Conservation (phyloP, 2,113 vertebrate species). For the Noctilio leporinus region DNA sequence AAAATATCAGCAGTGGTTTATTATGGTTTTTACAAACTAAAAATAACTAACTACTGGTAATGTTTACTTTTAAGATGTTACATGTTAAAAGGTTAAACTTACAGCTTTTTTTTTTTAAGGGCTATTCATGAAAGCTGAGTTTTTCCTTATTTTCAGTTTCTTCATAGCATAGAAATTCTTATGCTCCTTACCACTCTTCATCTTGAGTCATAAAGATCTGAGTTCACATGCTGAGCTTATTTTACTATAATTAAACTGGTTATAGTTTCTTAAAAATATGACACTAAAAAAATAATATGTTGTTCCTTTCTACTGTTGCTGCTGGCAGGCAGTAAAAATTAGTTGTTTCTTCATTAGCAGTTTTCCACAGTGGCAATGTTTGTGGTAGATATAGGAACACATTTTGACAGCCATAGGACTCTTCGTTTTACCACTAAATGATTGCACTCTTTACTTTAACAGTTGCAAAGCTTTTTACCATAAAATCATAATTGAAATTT, state of each 20-base stretch:
- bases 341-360: neutral
- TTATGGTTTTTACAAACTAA: constrained; percentile 51
- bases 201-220: neutral
- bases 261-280: constrained; percentile 7
- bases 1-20: neutral
- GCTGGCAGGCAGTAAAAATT: neutral
- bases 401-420: neutral
- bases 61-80: constrained; percentile 30
- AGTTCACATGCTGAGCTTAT: neutral
- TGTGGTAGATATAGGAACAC: neutral
- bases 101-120: constrained; percentile 56
- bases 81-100: constrained; percentile 62
- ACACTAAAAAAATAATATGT: neutral
- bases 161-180: neutral
- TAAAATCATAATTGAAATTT: constrained; percentile 45
- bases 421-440: constrained; percentile 28
- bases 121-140: constrained; percentile 55
- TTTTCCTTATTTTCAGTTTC: constrained; percentile 17
- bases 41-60: neutral
- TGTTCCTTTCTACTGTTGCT: neutral
- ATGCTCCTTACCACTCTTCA: neutral
- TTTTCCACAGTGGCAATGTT: neutral
- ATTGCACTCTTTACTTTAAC: constrained; percentile 26
- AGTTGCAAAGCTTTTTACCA: constrained; percentile 39
- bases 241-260: neutral